phyloP scores from a whole-genome alignment of 2,797 vertebrate genomes.

The Crocidura indochinensis region DNA sequence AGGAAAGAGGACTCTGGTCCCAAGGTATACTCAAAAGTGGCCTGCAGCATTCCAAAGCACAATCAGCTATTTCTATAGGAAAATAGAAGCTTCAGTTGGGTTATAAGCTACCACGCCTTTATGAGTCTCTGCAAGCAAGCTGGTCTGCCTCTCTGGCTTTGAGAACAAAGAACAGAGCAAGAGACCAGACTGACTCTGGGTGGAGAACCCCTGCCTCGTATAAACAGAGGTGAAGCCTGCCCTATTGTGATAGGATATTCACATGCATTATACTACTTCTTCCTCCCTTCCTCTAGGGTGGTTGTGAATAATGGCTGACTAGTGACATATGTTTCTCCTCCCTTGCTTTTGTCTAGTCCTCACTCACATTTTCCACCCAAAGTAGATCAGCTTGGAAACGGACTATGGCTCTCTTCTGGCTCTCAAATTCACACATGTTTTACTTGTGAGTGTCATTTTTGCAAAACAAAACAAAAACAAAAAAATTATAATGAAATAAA shows the following conservation, averaged over 20 bases:
- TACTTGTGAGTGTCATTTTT: neutral
- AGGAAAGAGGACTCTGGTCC: neutral
- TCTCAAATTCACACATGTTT: neutral
- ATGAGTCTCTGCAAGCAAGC: neutral
- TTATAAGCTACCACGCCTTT: neutral
- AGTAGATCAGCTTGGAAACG: neutral
- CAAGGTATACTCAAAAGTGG: neutral
- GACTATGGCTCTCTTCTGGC: neutral
- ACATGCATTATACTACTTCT: neutral
- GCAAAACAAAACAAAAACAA: neutral
- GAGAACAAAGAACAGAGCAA: neutral
- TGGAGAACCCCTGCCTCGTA: neutral
- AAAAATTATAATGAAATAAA: neutral
- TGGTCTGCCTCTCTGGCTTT: neutral
- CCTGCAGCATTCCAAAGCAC: neutral
- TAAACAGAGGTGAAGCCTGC: neutral
- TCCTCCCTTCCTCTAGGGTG: neutral
- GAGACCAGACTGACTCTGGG: neutral
- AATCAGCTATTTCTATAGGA: neutral
- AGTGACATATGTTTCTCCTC: slow-evolving; percentile 8
- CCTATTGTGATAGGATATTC: neutral
- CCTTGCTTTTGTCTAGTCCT: neutral
- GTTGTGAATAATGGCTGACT: neutral
- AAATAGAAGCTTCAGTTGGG: neutral
- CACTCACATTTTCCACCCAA: neutral